A percentile compares a stretch with the other conserved stretches of the same genome.
These are phyloP conservation scores for Uromys caudimaculatus DNA, from an alignment of 2,797 vertebrate genomes.

Conservation along the genomic window DNA sequence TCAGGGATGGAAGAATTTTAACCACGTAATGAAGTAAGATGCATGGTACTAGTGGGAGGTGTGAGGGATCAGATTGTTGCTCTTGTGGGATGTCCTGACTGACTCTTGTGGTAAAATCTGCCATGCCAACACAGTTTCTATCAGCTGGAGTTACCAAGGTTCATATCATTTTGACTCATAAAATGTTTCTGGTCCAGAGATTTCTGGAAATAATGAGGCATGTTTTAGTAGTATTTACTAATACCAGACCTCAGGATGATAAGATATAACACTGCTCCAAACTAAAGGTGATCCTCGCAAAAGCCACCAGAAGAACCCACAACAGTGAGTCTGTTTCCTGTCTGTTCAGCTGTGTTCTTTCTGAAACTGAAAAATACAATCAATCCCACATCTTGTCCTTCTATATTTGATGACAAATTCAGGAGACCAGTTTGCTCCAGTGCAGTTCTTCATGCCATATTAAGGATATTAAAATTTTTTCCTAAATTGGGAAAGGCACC, in stretches of 20 bases:
- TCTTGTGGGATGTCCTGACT: not conserved
- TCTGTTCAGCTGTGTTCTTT: conserved; percentile 96
- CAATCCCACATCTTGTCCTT: conserved; percentile 74
- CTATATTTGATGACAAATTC: conserved; percentile 83
- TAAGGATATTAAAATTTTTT: conserved; percentile 70
- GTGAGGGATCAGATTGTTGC: not conserved
- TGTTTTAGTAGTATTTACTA: not conserved
- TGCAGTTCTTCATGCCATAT: conserved; percentile 78
- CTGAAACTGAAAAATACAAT: conserved; percentile 78
- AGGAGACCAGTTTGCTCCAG: conserved; percentile 84
- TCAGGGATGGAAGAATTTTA: not conserved
- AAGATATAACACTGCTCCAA: not conserved
- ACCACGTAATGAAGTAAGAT: not conserved
- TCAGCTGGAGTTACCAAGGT: no score
- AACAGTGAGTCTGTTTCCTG: conserved; percentile 93
- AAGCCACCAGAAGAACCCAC: not conserved
- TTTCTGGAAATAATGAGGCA: not conserved
- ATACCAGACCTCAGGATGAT: not conserved
- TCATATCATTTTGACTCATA: not conserved
- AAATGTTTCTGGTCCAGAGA: not conserved
- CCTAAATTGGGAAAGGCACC: conserved; percentile 64
- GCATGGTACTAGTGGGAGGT: not conserved
- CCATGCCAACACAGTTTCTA: no score
- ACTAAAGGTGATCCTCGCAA: not conserved
- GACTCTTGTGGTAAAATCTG: not conserved